Percentiles rank a stretch among this genome's conserved stretches.
Evolutionary conservation across 1,140 invertebrate species (phyloP).

Genomic region (Drosophila murphyi): DNA sequence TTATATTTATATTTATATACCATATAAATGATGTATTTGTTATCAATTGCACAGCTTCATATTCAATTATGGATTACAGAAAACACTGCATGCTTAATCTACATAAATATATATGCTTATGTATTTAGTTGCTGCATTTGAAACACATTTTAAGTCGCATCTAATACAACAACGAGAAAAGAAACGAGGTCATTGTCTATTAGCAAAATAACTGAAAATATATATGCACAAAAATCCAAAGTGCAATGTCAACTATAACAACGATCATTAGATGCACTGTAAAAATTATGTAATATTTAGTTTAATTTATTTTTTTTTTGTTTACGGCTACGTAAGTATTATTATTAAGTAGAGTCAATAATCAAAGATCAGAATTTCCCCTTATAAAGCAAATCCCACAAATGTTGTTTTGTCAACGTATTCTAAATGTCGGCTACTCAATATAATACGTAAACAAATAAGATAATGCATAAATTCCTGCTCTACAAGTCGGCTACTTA

Average conservation of each 20-base stretch:
- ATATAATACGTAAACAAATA: background rate
- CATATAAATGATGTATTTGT: slow-evolving; percentile 7
- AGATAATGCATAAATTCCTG: background rate
- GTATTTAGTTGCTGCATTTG: slow-evolving; percentile 49
- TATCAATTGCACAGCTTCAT: slow-evolving; percentile 51
- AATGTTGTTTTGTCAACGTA: background rate
- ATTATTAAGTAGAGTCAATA: background rate
- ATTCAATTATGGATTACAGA: slow-evolving; percentile 48
- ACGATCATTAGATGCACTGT: slow-evolving; percentile 43
- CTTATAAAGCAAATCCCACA: too few species aligned
- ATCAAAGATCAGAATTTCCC: too few species aligned
- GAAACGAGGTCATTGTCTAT: slow-evolving; percentile 73
- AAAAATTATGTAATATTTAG: too few species aligned
- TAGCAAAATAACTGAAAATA: slow-evolving; percentile 56
- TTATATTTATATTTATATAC: slow-evolving; percentile 17
- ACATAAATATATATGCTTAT: slow-evolving; percentile 23
- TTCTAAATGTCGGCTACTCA: background rate
- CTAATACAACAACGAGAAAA: slow-evolving; percentile 28
- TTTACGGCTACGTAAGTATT: slow-evolving; percentile 4
- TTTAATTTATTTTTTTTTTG: background rate
- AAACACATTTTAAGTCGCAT: slow-evolving; percentile 44
- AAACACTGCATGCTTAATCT: slow-evolving; percentile 17
- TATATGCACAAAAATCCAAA: slow-evolving; percentile 27
- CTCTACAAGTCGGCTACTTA: background rate
- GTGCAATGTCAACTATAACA: background rate